Base-by-base conservation (phyloP, 2,888 invertebrate species). In the Lithodes maja region DNA sequence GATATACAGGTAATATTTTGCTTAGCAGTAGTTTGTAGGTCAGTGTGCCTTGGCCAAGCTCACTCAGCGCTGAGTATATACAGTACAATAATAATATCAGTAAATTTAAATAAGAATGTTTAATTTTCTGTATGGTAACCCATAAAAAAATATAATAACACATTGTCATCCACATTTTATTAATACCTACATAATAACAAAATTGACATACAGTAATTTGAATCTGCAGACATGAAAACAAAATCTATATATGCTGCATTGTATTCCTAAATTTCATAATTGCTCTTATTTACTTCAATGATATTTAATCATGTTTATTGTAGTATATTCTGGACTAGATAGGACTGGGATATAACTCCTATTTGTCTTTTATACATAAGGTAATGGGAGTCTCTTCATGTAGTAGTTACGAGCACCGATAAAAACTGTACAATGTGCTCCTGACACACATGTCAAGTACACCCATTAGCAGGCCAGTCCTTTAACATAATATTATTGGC, bases 11-110 rank as follows among this genome's bases (percentile, higher is more conserved):
- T 89, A 81, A 89, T 88, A 52, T 83, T 33, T 85, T 89, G 75
- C 88, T 89, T 89, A 89, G 81, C 69, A 89, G 53, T 89, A 89
- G 85, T 89, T 85, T 89, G 88, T 89, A 89, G 80, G 74, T 85
- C 15, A 80, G 83, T 83, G 54, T 52, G 77, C 87, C 69, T 12
- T 68, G 83, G 87, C 87, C 87, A 78, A 83, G 77, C 83, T 77
- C 54, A 78, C 61, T 68, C 54, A 50, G 71, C 55, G 74, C 50
- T 49, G 17, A 49, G 50, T 54, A 68, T 55, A 49, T 52, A 33
- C 3, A n/a, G 17, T 15, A 12, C 53, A 75, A 12, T 50, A 49
- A 33, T 33, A 33, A 33, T 33, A 33, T 33, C 33, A 33, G 33
- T 33, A 33, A 33, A 33, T 33, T 33, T 33, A 33, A 33, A 33